Evolutionary conservation across 2,797 vertebrate species (phyloP).

Genomic region (Cercopithecus diana): DNA sequence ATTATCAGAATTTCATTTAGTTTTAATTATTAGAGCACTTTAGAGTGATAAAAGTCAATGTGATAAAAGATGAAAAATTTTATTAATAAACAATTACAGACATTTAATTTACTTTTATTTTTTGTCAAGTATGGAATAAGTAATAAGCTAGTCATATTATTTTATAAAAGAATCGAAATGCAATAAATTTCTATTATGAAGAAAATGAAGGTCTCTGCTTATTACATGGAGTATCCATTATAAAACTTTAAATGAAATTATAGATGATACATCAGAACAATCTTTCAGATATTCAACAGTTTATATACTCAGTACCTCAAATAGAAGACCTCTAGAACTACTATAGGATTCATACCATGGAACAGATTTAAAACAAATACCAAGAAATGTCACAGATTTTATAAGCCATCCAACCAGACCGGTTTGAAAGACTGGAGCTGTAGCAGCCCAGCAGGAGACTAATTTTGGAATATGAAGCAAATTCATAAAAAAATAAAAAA

Average conservation of each 20-base stretch:
- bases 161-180: not conserved
- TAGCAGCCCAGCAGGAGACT: not conserved
- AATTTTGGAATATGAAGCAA: not conserved
- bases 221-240: not conserved
- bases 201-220: not conserved
- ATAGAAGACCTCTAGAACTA: not conserved
- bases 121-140: not conserved
- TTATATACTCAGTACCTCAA: not conserved
- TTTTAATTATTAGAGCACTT: not conserved
- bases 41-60: not conserved
- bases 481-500: not conserved
- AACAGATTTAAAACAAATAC: not conserved
- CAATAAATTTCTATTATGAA: not conserved
- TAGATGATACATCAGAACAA: not conserved
- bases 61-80: not conserved
- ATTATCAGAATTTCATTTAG: not conserved
- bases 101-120: not conserved
- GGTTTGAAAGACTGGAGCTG: not conserved
- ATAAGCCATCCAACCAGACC: not conserved
- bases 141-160: not conserved
- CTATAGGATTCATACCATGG: not conserved
- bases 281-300: not conserved
- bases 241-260: not conserved
- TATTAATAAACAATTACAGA: not conserved
- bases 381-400: constrained; percentile 6